These are phyloP conservation scores for Aphidoletes aphidimyza DNA, from an alignment of 2,888 invertebrate genomes.

Conservation along the genomic window DNA sequence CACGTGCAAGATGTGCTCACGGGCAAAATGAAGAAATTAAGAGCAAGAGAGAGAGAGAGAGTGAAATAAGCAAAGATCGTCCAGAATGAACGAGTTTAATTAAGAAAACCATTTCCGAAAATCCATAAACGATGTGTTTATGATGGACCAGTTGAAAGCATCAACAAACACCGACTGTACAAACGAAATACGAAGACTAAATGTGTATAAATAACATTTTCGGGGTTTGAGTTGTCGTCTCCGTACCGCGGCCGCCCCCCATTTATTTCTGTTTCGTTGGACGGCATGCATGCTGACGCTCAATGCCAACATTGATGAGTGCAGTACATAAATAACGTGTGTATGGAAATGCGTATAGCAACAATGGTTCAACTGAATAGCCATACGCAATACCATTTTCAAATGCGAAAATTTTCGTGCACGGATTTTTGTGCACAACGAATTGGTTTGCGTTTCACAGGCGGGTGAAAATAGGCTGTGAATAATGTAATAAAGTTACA, in stretches of 20 bases:
- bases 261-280: too few relatives aligned
- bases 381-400: too few relatives aligned
- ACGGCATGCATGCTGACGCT: too few relatives aligned
- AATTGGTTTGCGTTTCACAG: constrained; percentile 8
- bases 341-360: too few relatives aligned
- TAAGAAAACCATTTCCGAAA: constrained; percentile 36
- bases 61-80: neutral
- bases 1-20: too few relatives aligned
- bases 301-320: neutral
- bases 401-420: too few relatives aligned
- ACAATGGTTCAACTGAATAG: too few relatives aligned
- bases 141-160: neutral
- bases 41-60: too few relatives aligned
- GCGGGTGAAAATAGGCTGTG: neutral
- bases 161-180: neutral
- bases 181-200: neutral
- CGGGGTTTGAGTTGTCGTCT: too few relatives aligned
- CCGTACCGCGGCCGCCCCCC: too few relatives aligned
- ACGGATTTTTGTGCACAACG: neutral
- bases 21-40: too few relatives aligned
- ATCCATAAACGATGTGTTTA: constrained; percentile 38
- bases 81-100: constrained; percentile 1
- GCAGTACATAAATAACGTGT: constrained; percentile 27
- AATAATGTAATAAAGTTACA: constrained; percentile 25
- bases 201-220: neutral